Evolutionary conservation across 2,888 invertebrate genomes (phyloP), one percentile per base, ranked within the genome.

Genomic region (Drosophila macrothrix): DNA sequence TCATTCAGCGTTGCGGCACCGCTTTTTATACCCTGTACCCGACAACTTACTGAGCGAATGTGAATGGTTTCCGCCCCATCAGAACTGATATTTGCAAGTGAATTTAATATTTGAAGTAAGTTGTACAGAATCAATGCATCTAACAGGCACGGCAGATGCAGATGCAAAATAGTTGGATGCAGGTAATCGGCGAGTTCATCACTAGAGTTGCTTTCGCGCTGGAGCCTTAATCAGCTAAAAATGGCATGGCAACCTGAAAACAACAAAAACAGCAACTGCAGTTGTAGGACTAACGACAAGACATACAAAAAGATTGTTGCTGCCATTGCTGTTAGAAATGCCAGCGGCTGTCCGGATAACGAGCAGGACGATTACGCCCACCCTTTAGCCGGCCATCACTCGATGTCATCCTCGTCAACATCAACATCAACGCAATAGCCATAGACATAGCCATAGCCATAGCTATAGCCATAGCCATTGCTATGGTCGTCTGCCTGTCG

Each of bases 331-430:
- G 62, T 50, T 55, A 39, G 55, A 73, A 71, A 77, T 68, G 82
- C 80, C 75, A 78, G 16, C 80, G 82, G 82, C 82, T 62, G 59
- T 66, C 67, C 46, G 69, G 75, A 73, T 83, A 76, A 81, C 84
- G 87, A 81, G 82, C 89, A 68, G 79, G 75, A 60, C 90, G 88
- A 85, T 84, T 88, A 82, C 80, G 88, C 84, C 89, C 84, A 72
- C 73, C 72, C 61, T 55, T 14, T 35, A 56, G 31, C 65, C 53
- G 62, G 63, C 69, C 61, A 66, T 72, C 86, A 59, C 66, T 69
- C 59, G 68, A 31, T 54, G 70, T 63, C 80, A 53, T 56, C 52
- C 35, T 56, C 66, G 37, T 55, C 73, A 54, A n/a, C 55, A 28
- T 28, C 75, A 49, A 43, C 62, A 35, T 35, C 14, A 35, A 14